Evolutionary conservation across 2,113 vertebrate species (phyloP).

Genomic region (Lepus europaeus): DNA sequence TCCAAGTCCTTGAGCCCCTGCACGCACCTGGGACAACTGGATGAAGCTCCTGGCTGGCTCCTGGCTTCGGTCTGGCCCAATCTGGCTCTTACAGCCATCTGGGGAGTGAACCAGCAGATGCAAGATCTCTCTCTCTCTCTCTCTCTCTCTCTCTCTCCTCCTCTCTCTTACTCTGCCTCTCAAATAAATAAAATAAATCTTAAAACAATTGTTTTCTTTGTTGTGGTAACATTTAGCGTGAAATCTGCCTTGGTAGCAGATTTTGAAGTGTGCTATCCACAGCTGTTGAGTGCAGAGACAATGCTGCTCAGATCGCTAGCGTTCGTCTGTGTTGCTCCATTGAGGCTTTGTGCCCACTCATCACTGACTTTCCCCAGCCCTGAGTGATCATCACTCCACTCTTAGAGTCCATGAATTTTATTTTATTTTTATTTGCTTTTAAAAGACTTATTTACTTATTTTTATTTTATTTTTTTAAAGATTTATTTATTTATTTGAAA

Average conservation of each 20-base stretch:
- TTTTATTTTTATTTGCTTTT: too few species aligned
- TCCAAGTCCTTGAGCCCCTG: too few species aligned
- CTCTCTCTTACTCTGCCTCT: background rate
- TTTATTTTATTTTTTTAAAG: background rate
- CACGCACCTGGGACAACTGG: too few species aligned
- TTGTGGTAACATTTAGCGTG: background rate
- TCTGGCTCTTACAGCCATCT: too few species aligned
- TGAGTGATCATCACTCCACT: background rate
- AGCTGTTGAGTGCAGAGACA: background rate
- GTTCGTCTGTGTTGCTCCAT: background rate
- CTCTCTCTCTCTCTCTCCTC: too few species aligned
- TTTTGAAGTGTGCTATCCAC: background rate
- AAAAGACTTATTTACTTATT: too few species aligned
- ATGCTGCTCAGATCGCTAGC: background rate
- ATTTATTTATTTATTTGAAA: too few species aligned
- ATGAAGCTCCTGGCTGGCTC: too few species aligned
- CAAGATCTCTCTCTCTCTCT: background rate
- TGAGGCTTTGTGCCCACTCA: background rate
- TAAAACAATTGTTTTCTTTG: background rate
- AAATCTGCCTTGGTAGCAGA: background rate
- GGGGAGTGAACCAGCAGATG: too few species aligned
- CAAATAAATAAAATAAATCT: background rate
- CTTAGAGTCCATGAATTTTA: background rate
- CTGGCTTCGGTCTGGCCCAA: too few species aligned
- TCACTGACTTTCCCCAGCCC: background rate